Evolutionary conservation across 2,113 vertebrate species (phyloP).

Genomic region (Sisor rabdophorus): DNA sequence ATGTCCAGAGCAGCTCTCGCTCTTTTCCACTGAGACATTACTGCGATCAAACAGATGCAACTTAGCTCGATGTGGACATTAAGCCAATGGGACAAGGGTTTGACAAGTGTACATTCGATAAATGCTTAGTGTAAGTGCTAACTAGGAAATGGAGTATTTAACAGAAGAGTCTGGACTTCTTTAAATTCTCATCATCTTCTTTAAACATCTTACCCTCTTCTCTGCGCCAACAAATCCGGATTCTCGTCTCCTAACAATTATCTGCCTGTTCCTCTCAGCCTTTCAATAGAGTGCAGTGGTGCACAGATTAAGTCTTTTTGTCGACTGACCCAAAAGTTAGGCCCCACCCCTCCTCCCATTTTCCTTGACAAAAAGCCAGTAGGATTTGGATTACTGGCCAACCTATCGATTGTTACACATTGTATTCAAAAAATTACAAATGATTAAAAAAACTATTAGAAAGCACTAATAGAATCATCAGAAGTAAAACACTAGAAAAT

Average conservation of each 20-base stretch:
- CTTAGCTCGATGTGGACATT: constrained; percentile 28
- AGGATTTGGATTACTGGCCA: too few relatives aligned
- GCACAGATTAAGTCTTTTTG: too few relatives aligned
- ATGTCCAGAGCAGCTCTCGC: constrained; percentile 28
- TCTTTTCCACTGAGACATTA: constrained; percentile 36
- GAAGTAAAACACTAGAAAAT: too few relatives aligned
- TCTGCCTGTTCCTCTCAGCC: not conserved
- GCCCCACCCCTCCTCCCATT: too few relatives aligned
- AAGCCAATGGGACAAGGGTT: constrained; percentile 26
- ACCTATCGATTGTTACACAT: too few relatives aligned
- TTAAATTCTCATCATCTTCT: not conserved
- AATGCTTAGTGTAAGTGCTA: not conserved
- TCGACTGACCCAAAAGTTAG: too few relatives aligned
- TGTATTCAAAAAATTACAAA: too few relatives aligned
- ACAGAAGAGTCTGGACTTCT: not conserved
- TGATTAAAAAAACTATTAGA: too few relatives aligned
- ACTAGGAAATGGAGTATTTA: not conserved
- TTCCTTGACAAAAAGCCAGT: too few relatives aligned
- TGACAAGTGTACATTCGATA: constrained; percentile 8
- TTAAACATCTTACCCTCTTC: not conserved
- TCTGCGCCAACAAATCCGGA: not conserved
- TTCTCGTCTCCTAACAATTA: not conserved
- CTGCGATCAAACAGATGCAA: constrained; percentile 15
- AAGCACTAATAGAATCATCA: too few relatives aligned
- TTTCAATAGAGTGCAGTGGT: too few relatives aligned